Evolutionary conservation across 1,140 invertebrate genomes (phyloP).

Genomic region (Drosophila triauraria): DNA sequence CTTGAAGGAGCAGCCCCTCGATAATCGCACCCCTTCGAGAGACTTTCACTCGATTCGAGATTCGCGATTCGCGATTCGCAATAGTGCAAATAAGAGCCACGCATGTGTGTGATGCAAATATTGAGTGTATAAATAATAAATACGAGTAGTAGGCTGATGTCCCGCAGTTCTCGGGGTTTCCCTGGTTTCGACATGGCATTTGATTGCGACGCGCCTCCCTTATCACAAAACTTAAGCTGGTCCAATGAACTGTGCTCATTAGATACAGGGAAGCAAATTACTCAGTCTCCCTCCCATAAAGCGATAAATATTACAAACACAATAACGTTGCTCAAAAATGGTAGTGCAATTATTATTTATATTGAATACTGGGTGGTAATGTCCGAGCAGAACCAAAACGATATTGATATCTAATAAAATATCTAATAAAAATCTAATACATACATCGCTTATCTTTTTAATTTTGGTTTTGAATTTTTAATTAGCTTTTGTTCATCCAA

Average conservation of each 20-base stretch:
- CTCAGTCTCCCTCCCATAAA: not conserved
- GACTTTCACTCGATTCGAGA: conserved; percentile 12
- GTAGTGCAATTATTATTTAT: not conserved
- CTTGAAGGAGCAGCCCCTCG: conserved; percentile 12
- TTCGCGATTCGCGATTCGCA: not conserved
- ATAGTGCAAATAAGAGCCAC: conserved; percentile 1
- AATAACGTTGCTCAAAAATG: conserved; percentile 4
- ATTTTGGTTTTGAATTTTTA: not conserved
- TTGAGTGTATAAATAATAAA: conserved; percentile 1
- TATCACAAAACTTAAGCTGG: conserved; percentile 29
- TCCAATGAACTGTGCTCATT: conserved; percentile 12
- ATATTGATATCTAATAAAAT: not conserved
- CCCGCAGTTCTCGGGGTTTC: conserved; percentile 12
- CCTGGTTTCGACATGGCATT: conserved; percentile 7
- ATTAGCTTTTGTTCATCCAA: not conserved
- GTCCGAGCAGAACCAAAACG: not conserved
- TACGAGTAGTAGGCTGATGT: not conserved
- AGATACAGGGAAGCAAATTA: not conserved
- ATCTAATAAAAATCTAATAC: not conserved
- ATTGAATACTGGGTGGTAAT: not conserved
- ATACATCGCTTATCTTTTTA: not conserved
- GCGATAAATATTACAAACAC: conserved; percentile 5
- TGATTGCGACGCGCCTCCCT: conserved; percentile 21
- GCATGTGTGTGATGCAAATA: conserved; percentile 13
- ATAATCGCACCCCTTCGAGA: conserved; percentile 19